Evolutionary conservation across 2,113 vertebrate species (phyloP).

Genomic region (Pantherophis guttatus): DNA sequence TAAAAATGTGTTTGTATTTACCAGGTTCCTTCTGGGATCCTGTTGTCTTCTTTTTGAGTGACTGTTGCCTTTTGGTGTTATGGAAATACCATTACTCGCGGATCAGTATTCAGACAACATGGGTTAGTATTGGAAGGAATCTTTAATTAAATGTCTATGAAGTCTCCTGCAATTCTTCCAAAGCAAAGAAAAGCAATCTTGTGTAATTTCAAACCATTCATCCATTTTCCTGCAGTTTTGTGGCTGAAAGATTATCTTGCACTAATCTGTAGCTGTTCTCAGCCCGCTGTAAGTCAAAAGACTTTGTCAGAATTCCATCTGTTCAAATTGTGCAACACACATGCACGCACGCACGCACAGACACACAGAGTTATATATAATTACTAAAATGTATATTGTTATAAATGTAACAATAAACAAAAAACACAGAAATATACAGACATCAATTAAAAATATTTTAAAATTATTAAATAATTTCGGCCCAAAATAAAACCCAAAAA

Average conservation of each 20-base stretch:
- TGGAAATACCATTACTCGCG: constrained; percentile 51
- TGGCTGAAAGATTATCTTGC: constrained; percentile 8
- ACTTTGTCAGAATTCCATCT: constrained; percentile 7
- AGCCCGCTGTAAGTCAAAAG: constrained; percentile 20
- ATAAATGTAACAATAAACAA: too few relatives aligned
- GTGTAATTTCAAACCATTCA: constrained; percentile 35
- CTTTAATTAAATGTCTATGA: constrained; percentile 64
- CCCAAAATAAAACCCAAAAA: too few relatives aligned
- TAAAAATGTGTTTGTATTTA: constrained; percentile 60
- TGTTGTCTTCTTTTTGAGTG: constrained; percentile 58
- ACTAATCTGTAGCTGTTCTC: constrained; percentile 21
- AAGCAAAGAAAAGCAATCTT: constrained; percentile 52
- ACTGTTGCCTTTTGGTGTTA: constrained; percentile 49
- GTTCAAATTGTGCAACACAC: not conserved
- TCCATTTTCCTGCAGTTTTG: constrained; percentile 13
- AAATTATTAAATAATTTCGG: too few relatives aligned
- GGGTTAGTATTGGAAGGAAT: constrained; percentile 26
- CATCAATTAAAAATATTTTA: too few relatives aligned
- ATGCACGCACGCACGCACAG: too few relatives aligned
- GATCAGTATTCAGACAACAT: constrained; percentile 56
- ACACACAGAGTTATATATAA: not conserved
- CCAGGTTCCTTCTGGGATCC: constrained; percentile 48
- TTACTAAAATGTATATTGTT: not conserved
- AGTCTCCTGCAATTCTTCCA: constrained; percentile 52
- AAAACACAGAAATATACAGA: too few relatives aligned